phyloP scores from a whole-genome alignment of 2,113 vertebrate genomes.

The Pelvicachromis taeniatus region DNA sequence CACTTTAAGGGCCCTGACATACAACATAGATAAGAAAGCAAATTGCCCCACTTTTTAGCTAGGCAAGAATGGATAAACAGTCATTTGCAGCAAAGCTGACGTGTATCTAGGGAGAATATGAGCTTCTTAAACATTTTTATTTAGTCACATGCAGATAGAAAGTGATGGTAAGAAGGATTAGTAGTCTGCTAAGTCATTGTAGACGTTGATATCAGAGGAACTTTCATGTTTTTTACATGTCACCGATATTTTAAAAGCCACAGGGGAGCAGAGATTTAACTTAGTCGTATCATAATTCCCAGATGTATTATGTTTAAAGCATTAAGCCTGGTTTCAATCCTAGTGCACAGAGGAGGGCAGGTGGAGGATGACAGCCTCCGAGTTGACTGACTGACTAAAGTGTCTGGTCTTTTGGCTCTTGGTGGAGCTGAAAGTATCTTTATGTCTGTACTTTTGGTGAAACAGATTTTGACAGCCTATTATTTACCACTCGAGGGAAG shows the following conservation, averaged over 20 bases:
- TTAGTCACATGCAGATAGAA: background rate
- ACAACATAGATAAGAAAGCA: background rate
- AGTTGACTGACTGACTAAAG: background rate
- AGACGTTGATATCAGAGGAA: background rate
- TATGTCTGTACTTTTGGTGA: background rate
- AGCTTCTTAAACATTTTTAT: slow-evolving; percentile 9
- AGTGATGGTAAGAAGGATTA: slow-evolving; percentile 7
- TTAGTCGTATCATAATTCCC: background rate
- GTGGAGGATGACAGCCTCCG: background rate
- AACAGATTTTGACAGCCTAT: background rate
- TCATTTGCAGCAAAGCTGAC: slow-evolving; percentile 4
- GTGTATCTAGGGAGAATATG: slow-evolving; percentile 10
- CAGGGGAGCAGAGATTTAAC: background rate
- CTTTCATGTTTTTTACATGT: background rate
- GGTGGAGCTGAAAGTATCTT: background rate
- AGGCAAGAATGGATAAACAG: background rate
- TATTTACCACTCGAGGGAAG: slow-evolving; percentile 16
- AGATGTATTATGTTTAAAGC: background rate
- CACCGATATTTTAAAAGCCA: background rate
- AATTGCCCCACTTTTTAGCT: background rate
- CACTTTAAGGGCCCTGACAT: background rate
- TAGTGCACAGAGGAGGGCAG: background rate
- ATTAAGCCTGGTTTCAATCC: background rate
- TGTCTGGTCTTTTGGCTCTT: background rate
- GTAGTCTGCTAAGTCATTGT: background rate